Conservation (phyloP, 1,140 invertebrate genomes). For the Pseudomyrmex dendroicus region DNA sequence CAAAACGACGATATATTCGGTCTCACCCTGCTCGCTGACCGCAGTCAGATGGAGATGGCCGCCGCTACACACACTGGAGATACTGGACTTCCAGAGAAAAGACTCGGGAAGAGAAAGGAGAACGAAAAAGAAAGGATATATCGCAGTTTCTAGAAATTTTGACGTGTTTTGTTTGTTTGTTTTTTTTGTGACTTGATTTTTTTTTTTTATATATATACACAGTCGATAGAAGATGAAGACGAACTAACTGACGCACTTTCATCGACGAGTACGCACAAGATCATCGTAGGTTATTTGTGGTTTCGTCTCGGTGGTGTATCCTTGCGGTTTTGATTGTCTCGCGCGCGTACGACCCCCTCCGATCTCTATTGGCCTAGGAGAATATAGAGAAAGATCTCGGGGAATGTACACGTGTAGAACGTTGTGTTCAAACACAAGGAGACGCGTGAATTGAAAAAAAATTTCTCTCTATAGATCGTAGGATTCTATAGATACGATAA, state of each 20-base stretch:
- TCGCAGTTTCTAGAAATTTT: conserved; percentile 31
- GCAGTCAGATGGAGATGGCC: conserved; percentile 63
- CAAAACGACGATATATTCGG: conserved; percentile 79
- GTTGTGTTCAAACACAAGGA: not conserved
- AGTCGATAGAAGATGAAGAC: not conserved
- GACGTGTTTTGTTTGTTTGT: not conserved
- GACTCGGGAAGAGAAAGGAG: not conserved
- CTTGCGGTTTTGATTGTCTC: conserved; percentile 24
- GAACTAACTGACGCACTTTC: conserved; percentile 8
- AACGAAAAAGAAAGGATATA: not conserved
- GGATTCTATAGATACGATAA: conserved; percentile 6
- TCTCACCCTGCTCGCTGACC: conserved; percentile 54
- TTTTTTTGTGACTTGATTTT: not conserved
- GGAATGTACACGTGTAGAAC: not conserved
- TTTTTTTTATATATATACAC: no score
- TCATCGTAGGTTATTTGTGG: conserved; percentile 32
- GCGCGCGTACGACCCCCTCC: not conserved
- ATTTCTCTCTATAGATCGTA: not conserved
- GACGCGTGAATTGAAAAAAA: not conserved
- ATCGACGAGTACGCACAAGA: conserved; percentile 1
- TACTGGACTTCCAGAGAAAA: conserved; percentile 49
- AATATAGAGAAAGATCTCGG: not conserved
- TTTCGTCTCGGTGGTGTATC: conserved; percentile 6
- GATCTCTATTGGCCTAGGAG: conserved; percentile 23
- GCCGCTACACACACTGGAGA: conserved; percentile 60